Evolutionary conservation across 1,140 invertebrate genomes (phyloP), one percentile per base, ranked within the genome.

Genomic region (Stegodyphus mimosarum): DNA sequence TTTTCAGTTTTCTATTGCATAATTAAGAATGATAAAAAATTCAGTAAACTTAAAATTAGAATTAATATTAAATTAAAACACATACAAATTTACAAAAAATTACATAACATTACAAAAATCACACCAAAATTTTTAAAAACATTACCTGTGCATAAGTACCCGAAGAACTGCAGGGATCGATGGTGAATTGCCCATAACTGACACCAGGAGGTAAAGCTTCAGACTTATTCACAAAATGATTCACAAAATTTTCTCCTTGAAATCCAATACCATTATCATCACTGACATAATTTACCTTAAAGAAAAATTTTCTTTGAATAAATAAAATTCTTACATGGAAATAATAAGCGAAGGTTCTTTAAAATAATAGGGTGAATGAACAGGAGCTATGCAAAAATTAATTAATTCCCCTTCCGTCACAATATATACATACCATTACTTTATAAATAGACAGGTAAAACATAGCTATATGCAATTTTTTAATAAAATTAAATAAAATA

Each of bases 121-220:
- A 63, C 33, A 33, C 33, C 33, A 33, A 33, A 33, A 33, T 33
- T 3, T 33, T 33, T 33, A 33, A 33, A 33, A 33, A 33, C 33
- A 10, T 76, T 78, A 86, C 83, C 75, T 86, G 83, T 70, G 75
- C 75, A 49, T 77, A 86, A 52, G 83, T 86, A 18, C 11, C 83
- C 9, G 83, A 77, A 49, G 74, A 71, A 48, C 69, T 78, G 18
- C 74, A 77, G 15, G 83, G 67, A 53, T 86, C 83, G 50, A 86
- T 78, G 67, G 6, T 73, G 17, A 52, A 86, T 17, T 77, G 75
- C 11, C 74, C 83, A 78, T 86, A 86, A 33, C 75, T 77, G 6
- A 77, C 83, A n/a, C 69, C 74, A 70, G 83, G 73, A 11, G 83
- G 33, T 11, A 85, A 71, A 48, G 17, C 63, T 6, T 70, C 67